A percentile compares a stretch with the other conserved stretches of the same genome.
Evolutionary conservation across 2,113 vertebrate species (phyloP).

Genomic region (Bos taurus): ARS-UCD2.0 NC_037333.1:8255501-8256000

Average conservation of each 20-base stretch:
- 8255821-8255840: background rate
- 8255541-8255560: background rate
- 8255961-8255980: background rate
- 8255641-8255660: background rate
- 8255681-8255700: background rate
- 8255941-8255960: background rate
- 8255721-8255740: background rate
- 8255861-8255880: background rate
- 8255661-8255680: background rate
- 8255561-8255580: background rate
- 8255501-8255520: background rate
- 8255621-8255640: background rate
- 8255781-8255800: background rate
- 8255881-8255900: background rate
- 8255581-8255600: background rate
- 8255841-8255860: background rate
- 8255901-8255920: background rate
- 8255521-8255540: background rate
- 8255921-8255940: background rate
- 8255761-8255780: background rate
- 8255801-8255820: background rate
- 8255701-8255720: background rate
- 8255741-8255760: background rate
- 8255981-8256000: background rate
- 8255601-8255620: background rate